These are phyloP conservation scores for Akabosia matsudoensis DNA, from an alignment of 1,140 invertebrate species.

Conservation along the genomic window DNA sequence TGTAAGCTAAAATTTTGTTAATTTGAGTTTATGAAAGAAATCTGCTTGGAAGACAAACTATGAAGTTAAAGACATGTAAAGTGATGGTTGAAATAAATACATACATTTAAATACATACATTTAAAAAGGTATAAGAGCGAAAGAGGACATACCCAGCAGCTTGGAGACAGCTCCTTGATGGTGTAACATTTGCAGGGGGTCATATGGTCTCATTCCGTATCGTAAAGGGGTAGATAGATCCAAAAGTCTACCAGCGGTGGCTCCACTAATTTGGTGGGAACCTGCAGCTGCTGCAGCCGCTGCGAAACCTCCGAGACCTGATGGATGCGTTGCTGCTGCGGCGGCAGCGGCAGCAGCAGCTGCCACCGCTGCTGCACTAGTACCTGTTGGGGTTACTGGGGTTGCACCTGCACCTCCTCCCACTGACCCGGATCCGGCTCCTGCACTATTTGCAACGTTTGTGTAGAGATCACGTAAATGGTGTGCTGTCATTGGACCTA, in stretches of 20 bases:
- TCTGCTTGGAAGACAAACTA: too few relatives aligned
- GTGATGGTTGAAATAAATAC: not conserved
- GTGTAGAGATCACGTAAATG: constrained; percentile 45
- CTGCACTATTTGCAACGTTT: not conserved
- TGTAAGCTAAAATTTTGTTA: too few relatives aligned
- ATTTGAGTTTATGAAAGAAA: too few relatives aligned
- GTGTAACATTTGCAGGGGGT: constrained; percentile 79
- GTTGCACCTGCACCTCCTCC: constrained; percentile 2
- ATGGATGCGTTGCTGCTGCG: constrained; percentile 47
- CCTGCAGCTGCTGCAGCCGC: constrained; percentile 63
- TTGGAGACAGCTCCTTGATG: constrained; percentile 89
- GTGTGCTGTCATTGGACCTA: constrained; percentile 44
- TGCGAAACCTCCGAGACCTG: constrained; percentile 61
- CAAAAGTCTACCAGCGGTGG: constrained; percentile 68
- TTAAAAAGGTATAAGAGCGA: not conserved
- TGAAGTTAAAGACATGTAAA: not conserved
- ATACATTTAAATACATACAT: not conserved
- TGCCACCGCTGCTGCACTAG: constrained; percentile 52
- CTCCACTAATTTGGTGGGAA: constrained; percentile 68
- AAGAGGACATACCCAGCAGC: constrained; percentile 67
- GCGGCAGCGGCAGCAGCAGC: constrained; percentile 54
- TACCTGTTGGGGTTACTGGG: constrained; percentile 40
- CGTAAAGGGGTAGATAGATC: constrained; percentile 65
- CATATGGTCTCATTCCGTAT: constrained; percentile 78
- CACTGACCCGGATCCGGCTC: not conserved